Base-by-base conservation (phyloP, 2,113 vertebrate species). In the Tachycineta bicolor region DNA sequence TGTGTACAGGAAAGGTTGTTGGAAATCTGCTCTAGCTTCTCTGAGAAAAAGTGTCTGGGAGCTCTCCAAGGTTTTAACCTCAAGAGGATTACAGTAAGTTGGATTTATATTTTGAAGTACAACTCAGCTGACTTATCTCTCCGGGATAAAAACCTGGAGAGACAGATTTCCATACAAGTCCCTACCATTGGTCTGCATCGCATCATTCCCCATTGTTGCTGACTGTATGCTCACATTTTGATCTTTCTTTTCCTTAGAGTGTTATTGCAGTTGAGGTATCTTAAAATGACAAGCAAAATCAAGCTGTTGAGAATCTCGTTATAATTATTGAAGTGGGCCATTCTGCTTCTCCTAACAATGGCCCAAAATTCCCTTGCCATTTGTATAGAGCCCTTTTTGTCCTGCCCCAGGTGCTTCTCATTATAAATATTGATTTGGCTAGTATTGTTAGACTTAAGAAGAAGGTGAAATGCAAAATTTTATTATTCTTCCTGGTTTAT, bases 41-140 rank as follows among this genome's bases (percentile, higher is more conserved):
- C 59, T 74, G 49, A 81, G 28, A 44, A 78, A 28, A 89, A 94
- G 47, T 39, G 31, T 39, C 73, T 75, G 63, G 33, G 52, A 78
- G 14, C 77, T 90, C 37, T 92, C n/a, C 85, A 78, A 77, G 31
- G 44, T n/a, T 83, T 95, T 76, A 74, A 52, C 64, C 41, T 83
- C 31, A 2, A 24, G 34, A 93, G 56, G 64, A 81, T 88, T 88
- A 62, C 87, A 89, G 94, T 96, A 94, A 96, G 90, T 95, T 93
- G 3, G 28, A 67, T 95, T 94, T 92, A 52, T 70, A 5, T 78
- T 73, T 80, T 50, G 34, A 81, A 83, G 31, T 89, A 33, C 60
- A 68, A 9, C 6, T 63, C 25, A 63, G 34, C 37, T 83, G 71
- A 56, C 31, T 39, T 70, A 11, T 14, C 33, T 74, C 26, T 68